A percentile compares a stretch with the other conserved stretches of the same genome.
phyloP scores from a whole-genome alignment of 92 coral and sea anemone species.

The Phymanthus crucifer region DNA sequence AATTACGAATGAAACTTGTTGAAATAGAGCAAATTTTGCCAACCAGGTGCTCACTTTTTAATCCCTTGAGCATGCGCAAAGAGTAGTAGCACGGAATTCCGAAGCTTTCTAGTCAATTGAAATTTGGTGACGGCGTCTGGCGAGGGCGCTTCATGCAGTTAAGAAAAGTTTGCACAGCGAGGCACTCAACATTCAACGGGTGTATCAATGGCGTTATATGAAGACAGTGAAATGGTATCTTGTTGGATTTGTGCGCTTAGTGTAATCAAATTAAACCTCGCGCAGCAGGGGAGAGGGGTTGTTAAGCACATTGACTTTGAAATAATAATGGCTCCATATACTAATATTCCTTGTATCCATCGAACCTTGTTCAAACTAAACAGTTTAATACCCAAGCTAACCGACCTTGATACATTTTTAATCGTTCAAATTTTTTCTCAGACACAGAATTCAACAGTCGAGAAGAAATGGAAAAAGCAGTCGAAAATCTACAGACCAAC shows the following conservation, averaged over 20 bases:
- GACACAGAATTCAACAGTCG: constrained; percentile 62
- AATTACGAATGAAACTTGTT: too few relatives aligned
- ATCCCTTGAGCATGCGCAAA: too few relatives aligned
- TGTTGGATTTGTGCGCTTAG: background rate
- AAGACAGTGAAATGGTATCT: background rate
- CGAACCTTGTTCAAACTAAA: background rate
- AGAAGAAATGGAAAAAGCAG: constrained; percentile 40
- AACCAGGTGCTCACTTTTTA: too few relatives aligned
- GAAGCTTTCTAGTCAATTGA: background rate
- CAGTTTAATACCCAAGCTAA: background rate
- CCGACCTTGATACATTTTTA: background rate
- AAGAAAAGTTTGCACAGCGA: too few relatives aligned
- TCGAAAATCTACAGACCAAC: constrained; percentile 38
- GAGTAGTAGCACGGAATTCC: too few relatives aligned
- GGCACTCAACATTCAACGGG: background rate
- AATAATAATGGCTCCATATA: too few relatives aligned
- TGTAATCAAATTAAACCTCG: background rate
- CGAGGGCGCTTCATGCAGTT: too few relatives aligned
- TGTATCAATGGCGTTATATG: too few relatives aligned
- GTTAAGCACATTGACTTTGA: background rate
- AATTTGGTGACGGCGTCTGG: background rate
- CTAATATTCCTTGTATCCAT: too few relatives aligned
- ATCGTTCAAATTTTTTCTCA: constrained; percentile 11
- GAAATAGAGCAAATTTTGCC: too few relatives aligned
- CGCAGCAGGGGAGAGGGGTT: background rate